A percentile compares a stretch with the other conserved stretches of the same genome.
These are phyloP conservation scores for Eledona agricola DNA, from an alignment of 2,888 invertebrate species.

Conservation along the genomic window DNA sequence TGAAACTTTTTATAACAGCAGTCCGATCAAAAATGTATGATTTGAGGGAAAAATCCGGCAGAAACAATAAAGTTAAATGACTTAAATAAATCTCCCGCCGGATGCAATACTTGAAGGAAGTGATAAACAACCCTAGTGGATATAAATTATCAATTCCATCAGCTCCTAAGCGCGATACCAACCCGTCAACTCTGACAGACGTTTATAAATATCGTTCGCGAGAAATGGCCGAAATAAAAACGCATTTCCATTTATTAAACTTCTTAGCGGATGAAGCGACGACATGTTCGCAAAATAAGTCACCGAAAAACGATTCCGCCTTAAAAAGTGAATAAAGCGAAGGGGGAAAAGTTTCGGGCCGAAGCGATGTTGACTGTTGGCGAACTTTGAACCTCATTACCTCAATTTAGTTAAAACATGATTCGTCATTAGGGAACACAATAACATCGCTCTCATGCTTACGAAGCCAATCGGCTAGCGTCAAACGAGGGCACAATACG, in stretches of 20 bases:
- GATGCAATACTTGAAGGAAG: conserved; percentile 37
- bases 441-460: conserved; percentile 55
- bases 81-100: conserved; percentile 33
- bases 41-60: conserved; percentile 16
- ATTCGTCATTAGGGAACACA: conserved; percentile 59
- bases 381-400: conserved; percentile 59
- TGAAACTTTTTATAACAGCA: conserved; percentile 3
- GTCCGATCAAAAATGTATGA: conserved; percentile 11
- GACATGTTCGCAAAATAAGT: conserved; percentile 20
- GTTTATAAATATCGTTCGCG: conserved; percentile 55
- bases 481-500: too few species aligned
- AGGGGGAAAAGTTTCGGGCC: conserved; percentile 43
- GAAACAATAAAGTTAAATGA: conserved; percentile 37
- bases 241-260: conserved; percentile 51
- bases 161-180: conserved; percentile 52
- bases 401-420: conserved; percentile 61
- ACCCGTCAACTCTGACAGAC: conserved; percentile 54
- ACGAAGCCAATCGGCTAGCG: conserved; percentile 60
- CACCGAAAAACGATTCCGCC: conserved; percentile 12
- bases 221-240: conserved; percentile 53
- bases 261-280: conserved; percentile 35
- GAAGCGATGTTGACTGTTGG: conserved; percentile 49
- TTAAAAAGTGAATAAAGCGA: conserved; percentile 11
- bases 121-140: conserved; percentile 48
- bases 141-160: conserved; percentile 58